Evolutionary conservation across 1,140 invertebrate genomes (phyloP), one percentile per base, ranked within the genome.

Genomic region (Neocloeon triangulifer): DNA sequence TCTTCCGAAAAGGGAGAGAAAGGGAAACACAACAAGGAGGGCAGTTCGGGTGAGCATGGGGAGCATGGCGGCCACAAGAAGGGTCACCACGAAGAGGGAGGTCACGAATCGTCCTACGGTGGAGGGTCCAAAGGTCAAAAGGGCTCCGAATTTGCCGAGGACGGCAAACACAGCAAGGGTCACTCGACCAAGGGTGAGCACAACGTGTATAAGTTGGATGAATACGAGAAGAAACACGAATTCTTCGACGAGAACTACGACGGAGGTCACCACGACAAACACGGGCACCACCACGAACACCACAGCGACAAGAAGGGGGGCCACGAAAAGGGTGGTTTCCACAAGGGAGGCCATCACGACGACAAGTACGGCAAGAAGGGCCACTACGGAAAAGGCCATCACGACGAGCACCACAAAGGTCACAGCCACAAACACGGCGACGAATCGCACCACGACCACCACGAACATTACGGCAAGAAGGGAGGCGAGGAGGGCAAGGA

Each of bases 191-290:
- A 73, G 46, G 71, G 71, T 5, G 64, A 66, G 39, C 71, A 73
- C 40, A 70, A 68, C 39, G 61, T 73, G 18, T 67, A 70, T 42
- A 73, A 73, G 43, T 73, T 72, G 45, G 67, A 75, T 36, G 70
- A 73, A 40, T 75, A 72, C 41, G 64, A 71, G 38, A 74, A 73
- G 46, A 70, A 67, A 36, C 62, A 70, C 8, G 66, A 73, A 41
- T 74, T 74, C 55, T 73, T 68, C 37, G 69, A 74, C 38, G 70
- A 74, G 43, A 63, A 65, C 39, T 62, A 71, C 21, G 69, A 71
- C 36, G 65, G 59, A 10, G 62, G 54, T 2, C 63, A 67, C n/a
- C 56, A 65, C 32, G 66, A 70, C 37, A 61, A 66, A 39, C 58
- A 69, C 25, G 67, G 66, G 6, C 66, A 55, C 1, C 64, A 61